Conservation (phyloP, 1,140 invertebrate genomes). For the Riptortus pedestris region DNA sequence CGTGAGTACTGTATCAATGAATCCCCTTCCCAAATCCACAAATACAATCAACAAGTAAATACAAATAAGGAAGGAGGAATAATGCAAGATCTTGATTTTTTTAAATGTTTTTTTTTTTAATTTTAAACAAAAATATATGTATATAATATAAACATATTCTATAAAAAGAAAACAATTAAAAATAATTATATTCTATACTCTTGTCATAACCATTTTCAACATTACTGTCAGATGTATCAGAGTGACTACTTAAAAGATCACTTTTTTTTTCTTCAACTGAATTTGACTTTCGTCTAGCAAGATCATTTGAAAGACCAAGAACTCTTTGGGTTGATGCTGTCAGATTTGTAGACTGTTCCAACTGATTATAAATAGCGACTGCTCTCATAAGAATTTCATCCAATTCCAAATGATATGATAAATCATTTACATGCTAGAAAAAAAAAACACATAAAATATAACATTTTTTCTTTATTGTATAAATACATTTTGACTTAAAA, state of each 20-base stretch:
- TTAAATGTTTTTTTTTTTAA: not conserved
- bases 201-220: conserved; percentile 15
- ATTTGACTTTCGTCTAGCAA: not conserved
- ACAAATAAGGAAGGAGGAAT: too few relatives aligned
- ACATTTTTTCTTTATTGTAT: too few relatives aligned
- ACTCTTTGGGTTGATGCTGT: conserved; percentile 55
- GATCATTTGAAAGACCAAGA: conserved; percentile 45
- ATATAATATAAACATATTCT: not conserved
- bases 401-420: conserved; percentile 73
- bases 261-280: conserved; percentile 14
- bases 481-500: too few relatives aligned
- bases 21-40: too few relatives aligned
- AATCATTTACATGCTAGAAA: conserved; percentile 53
- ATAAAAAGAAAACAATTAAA: conserved; percentile 12
- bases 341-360: conserved; percentile 51
- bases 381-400: conserved; percentile 68
- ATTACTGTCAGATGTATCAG: not conserved
- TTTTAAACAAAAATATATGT: not conserved
- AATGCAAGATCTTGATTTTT: too few relatives aligned
- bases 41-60: too few relatives aligned
- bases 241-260: not conserved
- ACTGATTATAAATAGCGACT: conserved; percentile 79
- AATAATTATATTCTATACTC: conserved; percentile 19
- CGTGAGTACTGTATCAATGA: too few relatives aligned
- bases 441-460: conserved; percentile 4